Conservation (phyloP, 2,113 vertebrate species). For the Leiothrix lutea region DNA sequence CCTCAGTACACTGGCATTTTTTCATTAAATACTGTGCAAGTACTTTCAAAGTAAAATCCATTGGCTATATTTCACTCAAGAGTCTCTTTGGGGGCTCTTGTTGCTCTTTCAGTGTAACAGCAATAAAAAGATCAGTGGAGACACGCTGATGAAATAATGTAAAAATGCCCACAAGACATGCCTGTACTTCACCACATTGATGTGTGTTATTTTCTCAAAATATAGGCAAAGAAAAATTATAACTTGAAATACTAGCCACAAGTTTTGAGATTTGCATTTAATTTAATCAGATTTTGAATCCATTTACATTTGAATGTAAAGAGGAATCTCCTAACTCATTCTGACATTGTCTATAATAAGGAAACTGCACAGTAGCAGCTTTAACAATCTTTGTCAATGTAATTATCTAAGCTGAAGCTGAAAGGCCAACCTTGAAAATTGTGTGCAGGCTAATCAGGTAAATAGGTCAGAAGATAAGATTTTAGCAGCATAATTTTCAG, state of each 20-base stretch:
- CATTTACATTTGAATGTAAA: not conserved
- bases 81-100: not conserved
- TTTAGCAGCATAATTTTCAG: not conserved
- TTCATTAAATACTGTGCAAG: not conserved
- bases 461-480: not conserved
- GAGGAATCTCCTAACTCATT: not conserved
- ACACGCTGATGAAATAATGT: not conserved
- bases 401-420: not conserved
- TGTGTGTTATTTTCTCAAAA: not conserved
- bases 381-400: not conserved
- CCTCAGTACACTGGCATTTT: not conserved
- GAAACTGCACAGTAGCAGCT: not conserved
- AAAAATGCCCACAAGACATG: not conserved
- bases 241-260: not conserved
- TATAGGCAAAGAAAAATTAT: not conserved
- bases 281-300: not conserved
- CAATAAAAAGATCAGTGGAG: not conserved
- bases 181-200: not conserved
- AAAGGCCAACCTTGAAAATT: not conserved
- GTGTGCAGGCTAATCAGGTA: not conserved
- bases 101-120: not conserved
- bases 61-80: not conserved
- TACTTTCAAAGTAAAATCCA: not conserved
- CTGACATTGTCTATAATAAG: not conserved
- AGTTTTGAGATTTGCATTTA: not conserved